Evolutionary conservation across 2,113 vertebrate species (phyloP).

Genomic region (Lamprotornis superbus): DNA sequence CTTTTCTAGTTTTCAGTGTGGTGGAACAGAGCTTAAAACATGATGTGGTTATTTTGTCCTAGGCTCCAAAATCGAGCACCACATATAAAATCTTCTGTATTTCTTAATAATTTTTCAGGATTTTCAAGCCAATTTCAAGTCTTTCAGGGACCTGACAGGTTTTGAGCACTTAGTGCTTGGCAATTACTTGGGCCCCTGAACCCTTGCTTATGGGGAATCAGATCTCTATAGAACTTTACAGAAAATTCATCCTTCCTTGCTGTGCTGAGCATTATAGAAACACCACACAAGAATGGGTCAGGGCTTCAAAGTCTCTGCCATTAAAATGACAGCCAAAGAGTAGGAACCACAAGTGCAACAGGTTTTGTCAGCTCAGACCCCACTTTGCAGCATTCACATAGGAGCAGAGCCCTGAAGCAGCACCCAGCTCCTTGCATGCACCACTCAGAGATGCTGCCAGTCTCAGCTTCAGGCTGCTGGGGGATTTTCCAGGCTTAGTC

Average conservation of each 20-base stretch:
- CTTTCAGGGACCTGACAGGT: background rate
- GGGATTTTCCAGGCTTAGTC: background rate
- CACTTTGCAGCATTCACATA: fast-evolving
- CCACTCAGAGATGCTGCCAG: background rate
- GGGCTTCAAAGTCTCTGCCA: background rate
- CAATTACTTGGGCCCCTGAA: background rate
- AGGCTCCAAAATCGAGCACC: background rate
- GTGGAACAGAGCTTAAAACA: background rate
- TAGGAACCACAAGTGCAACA: background rate
- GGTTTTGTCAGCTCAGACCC: background rate
- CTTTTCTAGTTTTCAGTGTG: background rate
- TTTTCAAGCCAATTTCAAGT: background rate
- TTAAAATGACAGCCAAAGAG: background rate
- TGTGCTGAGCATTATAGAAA: background rate
- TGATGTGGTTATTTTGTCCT: background rate
- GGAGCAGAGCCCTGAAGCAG: background rate
- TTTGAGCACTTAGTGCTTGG: background rate
- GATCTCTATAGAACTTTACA: background rate
- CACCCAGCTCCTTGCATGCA: too few species aligned
- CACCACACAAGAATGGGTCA: fast-evolving
- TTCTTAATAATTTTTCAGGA: background rate
- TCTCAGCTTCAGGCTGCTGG: background rate
- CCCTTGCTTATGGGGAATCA: background rate
- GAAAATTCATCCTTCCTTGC: background rate
- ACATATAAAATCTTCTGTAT: background rate